Percentiles rank a stretch among this genome's conserved stretches.
phyloP scores from a whole-genome alignment of 2,113 vertebrate genomes.

The Phalacrocorax carbo region DNA sequence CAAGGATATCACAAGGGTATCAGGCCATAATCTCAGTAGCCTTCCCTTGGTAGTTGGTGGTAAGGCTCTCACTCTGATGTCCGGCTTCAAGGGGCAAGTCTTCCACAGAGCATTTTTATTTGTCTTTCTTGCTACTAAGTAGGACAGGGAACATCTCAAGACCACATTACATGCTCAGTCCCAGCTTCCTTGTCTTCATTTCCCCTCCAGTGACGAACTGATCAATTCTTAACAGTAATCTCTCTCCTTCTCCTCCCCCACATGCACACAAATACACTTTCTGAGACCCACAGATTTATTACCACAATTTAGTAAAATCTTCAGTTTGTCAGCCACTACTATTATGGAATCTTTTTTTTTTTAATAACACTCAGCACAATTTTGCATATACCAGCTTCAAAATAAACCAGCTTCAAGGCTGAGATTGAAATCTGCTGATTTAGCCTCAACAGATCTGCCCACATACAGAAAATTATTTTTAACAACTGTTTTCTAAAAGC shows the following conservation, averaged over 20 bases:
- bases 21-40: background rate
- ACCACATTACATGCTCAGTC: background rate
- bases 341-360: background rate
- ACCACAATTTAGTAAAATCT: background rate
- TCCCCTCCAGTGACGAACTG: background rate
- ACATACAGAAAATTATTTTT: background rate
- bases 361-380: background rate
- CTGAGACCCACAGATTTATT: background rate
- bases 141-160: background rate
- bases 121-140: background rate
- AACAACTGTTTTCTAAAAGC: background rate
- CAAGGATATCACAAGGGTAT: background rate
- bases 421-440: background rate
- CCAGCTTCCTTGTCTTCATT: background rate
- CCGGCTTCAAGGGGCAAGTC: background rate
- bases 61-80: background rate
- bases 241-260: rapidly evolving
- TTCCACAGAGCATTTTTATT: background rate
- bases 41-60: background rate
- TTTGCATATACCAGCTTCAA: background rate
- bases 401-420: background rate
- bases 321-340: background rate
- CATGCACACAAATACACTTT: background rate
- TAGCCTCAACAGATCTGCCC: background rate
- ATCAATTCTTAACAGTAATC: background rate